Percentiles rank a stretch among this genome's conserved stretches.
phyloP scores from a whole-genome alignment of 2,113 vertebrate genomes.

The Orientallactaga bullata region DNA sequence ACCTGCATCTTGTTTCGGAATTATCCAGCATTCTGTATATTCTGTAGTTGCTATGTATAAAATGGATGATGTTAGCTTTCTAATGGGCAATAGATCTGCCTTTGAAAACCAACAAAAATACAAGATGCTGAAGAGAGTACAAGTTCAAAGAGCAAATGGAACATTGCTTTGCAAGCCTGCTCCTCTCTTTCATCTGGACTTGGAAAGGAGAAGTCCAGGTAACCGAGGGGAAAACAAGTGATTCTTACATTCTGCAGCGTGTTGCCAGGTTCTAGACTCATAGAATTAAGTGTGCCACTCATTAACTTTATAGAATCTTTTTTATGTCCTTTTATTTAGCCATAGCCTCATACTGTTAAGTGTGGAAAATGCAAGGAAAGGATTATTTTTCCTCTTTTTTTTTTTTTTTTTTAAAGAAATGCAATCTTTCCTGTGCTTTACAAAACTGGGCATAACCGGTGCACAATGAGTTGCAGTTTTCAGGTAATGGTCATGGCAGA shows the following conservation, averaged over 20 bases:
- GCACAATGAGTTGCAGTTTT: constrained; percentile 34
- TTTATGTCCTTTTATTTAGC: constrained; percentile 59
- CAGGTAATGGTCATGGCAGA: constrained; percentile 26
- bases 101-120: constrained; percentile 44
- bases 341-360: constrained; percentile 48
- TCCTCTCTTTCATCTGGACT: not conserved
- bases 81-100: not conserved
- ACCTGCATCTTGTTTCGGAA: not conserved
- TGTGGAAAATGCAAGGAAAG: constrained; percentile 39
- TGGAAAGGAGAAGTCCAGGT: constrained; percentile 3
- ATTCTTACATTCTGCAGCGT: constrained; percentile 18
- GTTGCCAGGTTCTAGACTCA: constrained; percentile 32
- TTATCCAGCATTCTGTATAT: not conserved
- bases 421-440: constrained; percentile 44
- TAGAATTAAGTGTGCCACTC: constrained; percentile 56
- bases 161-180: not conserved
- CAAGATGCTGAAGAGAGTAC: not conserved
- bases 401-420: not conserved
- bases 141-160: not conserved
- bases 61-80: not conserved
- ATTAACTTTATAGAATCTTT: constrained; percentile 58
- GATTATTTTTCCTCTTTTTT: not conserved
- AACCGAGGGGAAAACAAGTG: constrained; percentile 25
- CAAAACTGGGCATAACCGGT: constrained; percentile 14
- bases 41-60: not conserved